phyloP scores from a whole-genome alignment of 2,797 vertebrate species.

The Leuciscus waleckii region DNA sequence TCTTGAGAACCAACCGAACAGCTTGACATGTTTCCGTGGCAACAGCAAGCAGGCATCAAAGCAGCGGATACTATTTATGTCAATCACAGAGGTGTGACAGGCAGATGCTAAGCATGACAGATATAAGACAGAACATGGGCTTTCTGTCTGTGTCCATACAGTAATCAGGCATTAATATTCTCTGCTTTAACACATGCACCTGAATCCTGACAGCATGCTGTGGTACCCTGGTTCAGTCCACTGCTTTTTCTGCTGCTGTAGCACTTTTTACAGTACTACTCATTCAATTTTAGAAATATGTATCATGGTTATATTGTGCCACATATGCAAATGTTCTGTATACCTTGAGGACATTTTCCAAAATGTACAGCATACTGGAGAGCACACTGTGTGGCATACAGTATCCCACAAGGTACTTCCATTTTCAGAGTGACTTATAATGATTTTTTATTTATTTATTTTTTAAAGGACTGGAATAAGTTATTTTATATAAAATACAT shows the following conservation, averaged over 20 bases:
- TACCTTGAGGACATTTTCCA: conserved; percentile 14
- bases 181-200: conserved; percentile 5
- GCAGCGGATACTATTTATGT: conserved; percentile 54
- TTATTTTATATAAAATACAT: neutral
- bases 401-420: neutral
- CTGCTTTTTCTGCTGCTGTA: neutral
- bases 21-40: conserved; percentile 55
- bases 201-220: conserved; percentile 12
- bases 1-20: conserved; percentile 42
- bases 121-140: conserved; percentile 34
- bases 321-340: neutral
- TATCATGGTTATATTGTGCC: neutral
- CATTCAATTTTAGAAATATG: neutral
- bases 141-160: conserved; percentile 32
- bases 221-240: neutral
- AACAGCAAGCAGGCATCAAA: conserved; percentile 56
- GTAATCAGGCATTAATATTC: conserved; percentile 41
- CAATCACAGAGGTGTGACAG: conserved; percentile 53
- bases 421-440: neutral
- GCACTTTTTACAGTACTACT: conserved; percentile 4
- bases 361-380: neutral
- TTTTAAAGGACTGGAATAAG: neutral
- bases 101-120: conserved; percentile 46
- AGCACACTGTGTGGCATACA: neutral
- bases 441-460: no score